Evolutionary conservation across 2,888 invertebrate species (phyloP).

Genomic region (Mythimna albipuncta): DNA sequence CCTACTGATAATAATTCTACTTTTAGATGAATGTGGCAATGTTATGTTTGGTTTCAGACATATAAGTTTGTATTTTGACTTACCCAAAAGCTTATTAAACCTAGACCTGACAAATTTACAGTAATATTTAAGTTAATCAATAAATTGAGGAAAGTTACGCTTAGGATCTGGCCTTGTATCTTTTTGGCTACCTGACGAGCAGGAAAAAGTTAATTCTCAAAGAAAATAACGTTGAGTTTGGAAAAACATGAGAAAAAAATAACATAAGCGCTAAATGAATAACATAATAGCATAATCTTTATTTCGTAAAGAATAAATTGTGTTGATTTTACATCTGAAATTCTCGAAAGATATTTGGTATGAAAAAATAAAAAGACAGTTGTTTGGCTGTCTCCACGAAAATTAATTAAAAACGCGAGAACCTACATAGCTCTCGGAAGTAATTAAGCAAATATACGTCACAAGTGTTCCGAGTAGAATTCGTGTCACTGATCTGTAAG

Average conservation of each 20-base stretch:
- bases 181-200: conserved; percentile 25
- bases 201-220: conserved; percentile 34
- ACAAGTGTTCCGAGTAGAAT: conserved; percentile 26
- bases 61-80: not conserved
- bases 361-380: not conserved
- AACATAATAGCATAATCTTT: too few species aligned
- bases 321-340: conserved; percentile 8
- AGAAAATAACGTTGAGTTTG: conserved; percentile 5
- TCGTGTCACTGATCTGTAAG: conserved; percentile 37
- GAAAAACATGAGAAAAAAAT: not conserved
- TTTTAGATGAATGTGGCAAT: not conserved
- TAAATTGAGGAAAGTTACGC: conserved; percentile 25
- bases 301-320: not conserved
- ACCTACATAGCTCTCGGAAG: conserved; percentile 17
- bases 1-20: not conserved
- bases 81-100: not conserved
- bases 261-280: not conserved
- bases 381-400: not conserved
- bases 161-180: conserved; percentile 2
- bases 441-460: conserved; percentile 54
- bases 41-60: not conserved
- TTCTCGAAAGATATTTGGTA: not conserved
- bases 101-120: not conserved
- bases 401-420: conserved; percentile 38
- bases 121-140: conserved; percentile 25